Conservation (phyloP, 2,888 invertebrate genomes). For the Drosophila buzzatii region DNA sequence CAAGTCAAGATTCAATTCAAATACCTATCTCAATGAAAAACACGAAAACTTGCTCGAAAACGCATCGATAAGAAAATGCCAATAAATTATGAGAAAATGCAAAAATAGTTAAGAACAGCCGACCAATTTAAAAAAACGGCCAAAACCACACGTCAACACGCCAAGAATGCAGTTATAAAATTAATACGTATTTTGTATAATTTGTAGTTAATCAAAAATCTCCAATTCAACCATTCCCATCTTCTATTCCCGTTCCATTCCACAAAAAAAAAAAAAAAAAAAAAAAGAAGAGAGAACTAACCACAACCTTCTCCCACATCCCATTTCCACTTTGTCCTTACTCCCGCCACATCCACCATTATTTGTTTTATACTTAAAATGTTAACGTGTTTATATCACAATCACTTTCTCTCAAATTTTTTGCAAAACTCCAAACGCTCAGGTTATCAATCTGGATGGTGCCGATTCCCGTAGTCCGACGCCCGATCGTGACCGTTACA, state of each 20-base stretch:
- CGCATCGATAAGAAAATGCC: conserved; percentile 57
- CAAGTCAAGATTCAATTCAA: conserved; percentile 49
- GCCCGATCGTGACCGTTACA: conserved; percentile 86
- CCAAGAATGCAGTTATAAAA: conserved; percentile 68
- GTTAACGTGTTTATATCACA: conserved; percentile 72
- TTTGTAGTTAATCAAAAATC: conserved; percentile 28
- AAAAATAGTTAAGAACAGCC: conserved; percentile 49
- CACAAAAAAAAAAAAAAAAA: neutral
- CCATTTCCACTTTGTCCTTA: neutral
- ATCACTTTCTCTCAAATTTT: conserved; percentile 67
- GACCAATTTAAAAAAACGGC: conserved; percentile 38
- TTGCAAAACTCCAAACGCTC: conserved; percentile 69
- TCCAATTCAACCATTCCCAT: neutral
- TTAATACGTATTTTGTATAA: conserved; percentile 38
- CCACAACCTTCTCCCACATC: conserved; percentile 2
- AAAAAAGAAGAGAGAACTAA: conserved; percentile 2
- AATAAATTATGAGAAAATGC: conserved; percentile 24
- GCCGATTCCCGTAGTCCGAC: conserved; percentile 87
- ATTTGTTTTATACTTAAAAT: conserved; percentile 66
- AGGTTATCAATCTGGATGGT: conserved; percentile 86
- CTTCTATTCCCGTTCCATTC: neutral
- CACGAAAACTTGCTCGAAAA: conserved; percentile 73
- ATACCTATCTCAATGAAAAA: conserved; percentile 39
- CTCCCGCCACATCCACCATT: conserved; percentile 29
- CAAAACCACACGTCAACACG: conserved; percentile 84